Conservation (phyloP, 1,140 invertebrate genomes). For the Drosophila dunni region DNA sequence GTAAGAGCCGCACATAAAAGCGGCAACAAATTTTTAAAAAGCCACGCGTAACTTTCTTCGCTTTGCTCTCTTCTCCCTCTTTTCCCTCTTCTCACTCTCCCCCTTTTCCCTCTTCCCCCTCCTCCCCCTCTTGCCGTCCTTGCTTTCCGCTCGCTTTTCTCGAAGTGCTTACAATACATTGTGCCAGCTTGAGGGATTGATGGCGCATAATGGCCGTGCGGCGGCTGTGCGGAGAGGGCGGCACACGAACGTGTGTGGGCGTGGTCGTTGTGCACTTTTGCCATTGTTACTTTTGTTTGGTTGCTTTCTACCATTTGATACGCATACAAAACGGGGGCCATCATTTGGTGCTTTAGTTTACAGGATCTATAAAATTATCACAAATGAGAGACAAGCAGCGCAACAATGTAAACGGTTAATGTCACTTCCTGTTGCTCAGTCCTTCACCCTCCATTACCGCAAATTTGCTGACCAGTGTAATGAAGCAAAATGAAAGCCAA, state of each 20-base stretch:
- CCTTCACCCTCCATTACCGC: no score
- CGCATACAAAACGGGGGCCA: conserved; percentile 42
- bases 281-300: conserved; percentile 12
- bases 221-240: not conserved
- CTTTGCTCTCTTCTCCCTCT: not conserved
- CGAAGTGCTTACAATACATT: conserved; percentile 24
- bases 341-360: conserved; percentile 66
- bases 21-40: conserved; percentile 33
- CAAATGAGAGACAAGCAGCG: conserved; percentile 53
- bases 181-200: conserved; percentile 40
- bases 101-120: not conserved
- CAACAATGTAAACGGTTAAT: conserved; percentile 60
- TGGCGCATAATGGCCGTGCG: conserved; percentile 19
- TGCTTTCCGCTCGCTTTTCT: not conserved
- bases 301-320: conserved; percentile 36
- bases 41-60: conserved; percentile 12
- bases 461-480: conserved; percentile 24
- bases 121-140: not conserved
- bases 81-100: not conserved
- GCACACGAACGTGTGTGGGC: not conserved
- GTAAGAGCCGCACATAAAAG: conserved; percentile 27
- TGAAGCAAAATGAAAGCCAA: conserved; percentile 30
- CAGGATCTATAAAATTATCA: conserved; percentile 75
- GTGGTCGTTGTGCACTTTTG: conserved; percentile 10
- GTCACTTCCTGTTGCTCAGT: not conserved